These are phyloP conservation scores for Camptogramma bilineatum DNA, from an alignment of 2,888 invertebrate genomes.

Conservation along the genomic window DNA sequence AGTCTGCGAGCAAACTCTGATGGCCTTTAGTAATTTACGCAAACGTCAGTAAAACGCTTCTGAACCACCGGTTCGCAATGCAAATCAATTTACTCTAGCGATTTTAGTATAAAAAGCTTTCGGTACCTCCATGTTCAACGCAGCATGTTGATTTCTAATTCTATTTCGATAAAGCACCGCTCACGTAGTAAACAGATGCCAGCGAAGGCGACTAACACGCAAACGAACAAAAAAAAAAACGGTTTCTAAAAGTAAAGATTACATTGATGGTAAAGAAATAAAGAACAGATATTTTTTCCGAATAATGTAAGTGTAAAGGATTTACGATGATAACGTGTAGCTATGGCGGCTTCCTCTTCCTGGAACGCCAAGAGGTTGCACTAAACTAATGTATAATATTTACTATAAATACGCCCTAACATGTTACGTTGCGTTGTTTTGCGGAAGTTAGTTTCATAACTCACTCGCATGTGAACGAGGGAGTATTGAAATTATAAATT, in stretches of 20 bases:
- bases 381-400: slow-evolving; percentile 1
- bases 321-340: background rate
- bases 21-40: slow-evolving; percentile 56
- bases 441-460: slow-evolving; percentile 45
- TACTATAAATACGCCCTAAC: slow-evolving; percentile 11
- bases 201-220: background rate
- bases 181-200: slow-evolving; percentile 9
- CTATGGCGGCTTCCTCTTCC: background rate
- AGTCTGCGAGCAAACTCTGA: slow-evolving; percentile 46
- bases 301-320: background rate
- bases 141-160: slow-evolving; percentile 47
- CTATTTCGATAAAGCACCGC: slow-evolving; percentile 46
- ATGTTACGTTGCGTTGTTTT: slow-evolving; percentile 35
- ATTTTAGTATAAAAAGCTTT: slow-evolving; percentile 46
- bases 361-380: background rate
- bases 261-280: background rate
- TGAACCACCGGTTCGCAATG: slow-evolving; percentile 49
- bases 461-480: slow-evolving; percentile 42
- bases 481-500: slow-evolving; percentile 46
- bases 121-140: slow-evolving; percentile 31
- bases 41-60: slow-evolving; percentile 58
- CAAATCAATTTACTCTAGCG: slow-evolving; percentile 60
- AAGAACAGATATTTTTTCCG: background rate
- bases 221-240: too few relatives aligned
- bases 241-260: background rate